These are phyloP conservation scores for Lottia gigantea DNA, from an alignment of 2,888 invertebrate genomes.

Conservation along the genomic window DNA sequence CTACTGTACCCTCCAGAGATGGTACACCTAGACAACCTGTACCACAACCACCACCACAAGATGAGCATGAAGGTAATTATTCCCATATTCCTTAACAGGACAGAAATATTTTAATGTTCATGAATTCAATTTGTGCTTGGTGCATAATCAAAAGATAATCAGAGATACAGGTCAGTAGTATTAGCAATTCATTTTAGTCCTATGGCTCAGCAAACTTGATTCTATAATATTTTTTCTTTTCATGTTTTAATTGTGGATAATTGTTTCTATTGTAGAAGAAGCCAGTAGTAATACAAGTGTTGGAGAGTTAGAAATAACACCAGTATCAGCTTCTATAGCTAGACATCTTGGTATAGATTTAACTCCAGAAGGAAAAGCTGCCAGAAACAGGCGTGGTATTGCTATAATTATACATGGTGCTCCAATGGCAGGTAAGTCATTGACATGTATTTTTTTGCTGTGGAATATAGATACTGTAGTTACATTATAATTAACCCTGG, in stretches of 20 bases:
- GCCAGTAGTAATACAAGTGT: slow-evolving; percentile 55
- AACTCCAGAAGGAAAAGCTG: slow-evolving; percentile 67
- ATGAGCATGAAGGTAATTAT: background rate
- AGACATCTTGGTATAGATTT: slow-evolving; percentile 68
- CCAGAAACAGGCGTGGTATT: slow-evolving; percentile 66
- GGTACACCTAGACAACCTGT: slow-evolving; percentile 13
- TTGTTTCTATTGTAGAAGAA: slow-evolving; percentile 28
- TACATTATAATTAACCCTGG: too few relatives aligned
- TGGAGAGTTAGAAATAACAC: slow-evolving; percentile 67
- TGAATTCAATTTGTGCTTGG: too few relatives aligned
- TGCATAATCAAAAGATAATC: too few relatives aligned
- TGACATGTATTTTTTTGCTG: too few relatives aligned
- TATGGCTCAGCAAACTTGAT: too few relatives aligned
- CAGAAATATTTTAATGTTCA: too few relatives aligned
- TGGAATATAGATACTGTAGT: too few relatives aligned
- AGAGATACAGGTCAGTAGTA: too few relatives aligned
- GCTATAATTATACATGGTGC: slow-evolving; percentile 68
- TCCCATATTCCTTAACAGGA: background rate
- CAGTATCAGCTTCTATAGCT: slow-evolving; percentile 68
- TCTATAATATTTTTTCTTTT: background rate
- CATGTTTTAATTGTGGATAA: background rate
- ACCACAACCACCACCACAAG: slow-evolving; percentile 6
- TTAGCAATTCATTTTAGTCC: too few relatives aligned
- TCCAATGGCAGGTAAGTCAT: slow-evolving; percentile 63
- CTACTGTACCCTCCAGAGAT: slow-evolving; percentile 16